Conservation (phyloP, 2,888 invertebrate genomes). For the Acanthococcus lagerstroemiae region DNA sequence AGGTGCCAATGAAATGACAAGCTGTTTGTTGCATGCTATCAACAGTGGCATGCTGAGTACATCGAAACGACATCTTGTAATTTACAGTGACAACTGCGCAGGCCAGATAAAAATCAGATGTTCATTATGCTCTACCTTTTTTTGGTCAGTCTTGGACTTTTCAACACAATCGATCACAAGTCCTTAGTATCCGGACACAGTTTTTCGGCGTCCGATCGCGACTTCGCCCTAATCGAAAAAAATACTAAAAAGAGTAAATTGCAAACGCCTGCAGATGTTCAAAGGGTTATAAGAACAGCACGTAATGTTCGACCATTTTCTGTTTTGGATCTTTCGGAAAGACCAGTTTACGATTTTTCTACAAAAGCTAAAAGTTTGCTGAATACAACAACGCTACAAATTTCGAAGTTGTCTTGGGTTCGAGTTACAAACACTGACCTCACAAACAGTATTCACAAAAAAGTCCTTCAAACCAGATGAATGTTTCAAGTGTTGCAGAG, state of each 20-base stretch:
- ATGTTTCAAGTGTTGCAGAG: no score
- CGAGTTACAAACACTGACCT: no score
- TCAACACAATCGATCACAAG: not conserved
- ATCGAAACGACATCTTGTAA: slow-evolving; percentile 29
- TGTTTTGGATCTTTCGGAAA: not conserved
- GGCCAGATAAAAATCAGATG: slow-evolving; percentile 39
- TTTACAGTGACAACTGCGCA: slow-evolving; percentile 35
- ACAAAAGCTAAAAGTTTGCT: not conserved
- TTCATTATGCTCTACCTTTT: slow-evolving; percentile 39
- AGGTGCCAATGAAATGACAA: no score
- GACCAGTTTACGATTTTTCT: not conserved
- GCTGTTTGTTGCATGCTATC: no score
- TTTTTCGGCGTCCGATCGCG: not conserved
- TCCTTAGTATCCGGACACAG: not conserved
- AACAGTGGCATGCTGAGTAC: slow-evolving; percentile 33
- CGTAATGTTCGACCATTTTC: not conserved
- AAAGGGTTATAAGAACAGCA: not conserved
- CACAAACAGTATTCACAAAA: no score
- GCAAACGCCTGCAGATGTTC: not conserved
- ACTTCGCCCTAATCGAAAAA: not conserved
- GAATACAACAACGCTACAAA: slow-evolving; percentile 26
- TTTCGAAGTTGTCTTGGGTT: no score
- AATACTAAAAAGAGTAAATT: not conserved
- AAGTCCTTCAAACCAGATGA: no score
- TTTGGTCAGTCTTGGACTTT: not conserved